Evolutionary conservation across 92 coral and sea anemone genomes (phyloP).

Genomic region (Umimayanthus kanabou): DNA sequence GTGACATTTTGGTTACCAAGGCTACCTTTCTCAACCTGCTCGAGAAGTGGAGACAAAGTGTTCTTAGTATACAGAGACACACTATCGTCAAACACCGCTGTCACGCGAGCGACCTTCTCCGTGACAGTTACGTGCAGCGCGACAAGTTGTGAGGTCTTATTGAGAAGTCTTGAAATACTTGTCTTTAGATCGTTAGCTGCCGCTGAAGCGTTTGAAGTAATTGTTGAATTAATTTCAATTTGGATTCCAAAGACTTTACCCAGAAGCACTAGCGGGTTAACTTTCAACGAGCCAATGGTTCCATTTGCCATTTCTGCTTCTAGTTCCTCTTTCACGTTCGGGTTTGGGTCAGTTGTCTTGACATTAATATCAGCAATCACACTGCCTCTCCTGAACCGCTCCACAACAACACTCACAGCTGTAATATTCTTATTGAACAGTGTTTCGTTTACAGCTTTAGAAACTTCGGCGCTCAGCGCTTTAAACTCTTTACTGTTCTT

Average conservation of each 20-base stretch:
- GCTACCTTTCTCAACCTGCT: slow-evolving; percentile 1
- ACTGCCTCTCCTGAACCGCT: slow-evolving; percentile 26
- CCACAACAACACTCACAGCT: slow-evolving; percentile 1
- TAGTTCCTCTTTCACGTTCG: background rate
- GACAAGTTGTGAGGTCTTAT: background rate
- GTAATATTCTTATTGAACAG: background rate
- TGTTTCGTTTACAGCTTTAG: slow-evolving; percentile 6
- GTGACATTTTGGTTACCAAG: background rate
- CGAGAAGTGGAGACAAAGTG: slow-evolving; percentile 2
- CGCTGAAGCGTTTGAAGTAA: background rate
- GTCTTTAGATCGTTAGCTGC: background rate
- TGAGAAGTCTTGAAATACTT: background rate
- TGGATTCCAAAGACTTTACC: slow-evolving; percentile 26
- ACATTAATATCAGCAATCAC: slow-evolving; percentile 26
- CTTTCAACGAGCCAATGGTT: background rate
- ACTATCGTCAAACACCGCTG: background rate
- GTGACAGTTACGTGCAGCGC: background rate
- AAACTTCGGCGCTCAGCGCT: background rate
- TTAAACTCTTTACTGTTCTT: background rate
- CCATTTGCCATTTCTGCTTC: background rate
- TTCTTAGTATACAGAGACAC: slow-evolving; percentile 11
- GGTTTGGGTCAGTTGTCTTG: background rate
- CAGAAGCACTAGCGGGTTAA: background rate
- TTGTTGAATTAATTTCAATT: no score
- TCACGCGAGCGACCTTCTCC: background rate